Evolutionary conservation across 2,113 vertebrate species (phyloP).

Genomic region (Onychostruthus taczanowskii): DNA sequence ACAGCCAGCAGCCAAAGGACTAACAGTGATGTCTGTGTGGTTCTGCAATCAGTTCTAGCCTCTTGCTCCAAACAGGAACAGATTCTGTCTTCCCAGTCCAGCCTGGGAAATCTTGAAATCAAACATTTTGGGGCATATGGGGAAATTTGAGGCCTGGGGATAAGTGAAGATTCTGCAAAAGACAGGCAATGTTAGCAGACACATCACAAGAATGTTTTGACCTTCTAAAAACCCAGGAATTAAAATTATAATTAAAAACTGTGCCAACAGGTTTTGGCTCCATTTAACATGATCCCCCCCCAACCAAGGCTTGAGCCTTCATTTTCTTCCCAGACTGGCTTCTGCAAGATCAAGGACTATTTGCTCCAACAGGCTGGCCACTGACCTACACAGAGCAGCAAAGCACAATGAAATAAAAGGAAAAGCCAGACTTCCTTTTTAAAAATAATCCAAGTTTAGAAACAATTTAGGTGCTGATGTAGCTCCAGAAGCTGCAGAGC

Average conservation of each 20-base stretch:
- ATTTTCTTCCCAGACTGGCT: neutral
- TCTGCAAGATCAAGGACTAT: neutral
- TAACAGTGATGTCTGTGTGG: neutral
- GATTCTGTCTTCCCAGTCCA: neutral
- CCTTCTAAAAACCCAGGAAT: neutral
- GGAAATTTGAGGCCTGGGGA: neutral
- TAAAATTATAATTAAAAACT: neutral
- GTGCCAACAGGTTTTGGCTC: neutral
- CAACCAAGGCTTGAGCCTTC: neutral
- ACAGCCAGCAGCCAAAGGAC: neutral
- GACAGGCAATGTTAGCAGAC: neutral
- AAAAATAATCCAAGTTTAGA: constrained; percentile 32
- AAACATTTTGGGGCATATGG: neutral
- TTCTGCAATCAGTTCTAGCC: neutral
- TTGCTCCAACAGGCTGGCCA: neutral
- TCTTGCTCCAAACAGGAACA: fast-evolving
- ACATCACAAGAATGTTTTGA: neutral
- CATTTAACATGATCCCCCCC: neutral
- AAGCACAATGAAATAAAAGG: neutral
- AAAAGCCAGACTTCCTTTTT: neutral
- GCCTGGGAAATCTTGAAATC: neutral
- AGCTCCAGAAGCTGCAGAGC: neutral
- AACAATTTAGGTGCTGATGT: neutral
- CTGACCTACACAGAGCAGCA: constrained; percentile 14
- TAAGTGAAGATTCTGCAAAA: neutral